A percentile compares a stretch with the other conserved stretches of the same genome.
Conservation (phyloP, 1,140 invertebrate species). For the Vollenhovia emeryi region DNA sequence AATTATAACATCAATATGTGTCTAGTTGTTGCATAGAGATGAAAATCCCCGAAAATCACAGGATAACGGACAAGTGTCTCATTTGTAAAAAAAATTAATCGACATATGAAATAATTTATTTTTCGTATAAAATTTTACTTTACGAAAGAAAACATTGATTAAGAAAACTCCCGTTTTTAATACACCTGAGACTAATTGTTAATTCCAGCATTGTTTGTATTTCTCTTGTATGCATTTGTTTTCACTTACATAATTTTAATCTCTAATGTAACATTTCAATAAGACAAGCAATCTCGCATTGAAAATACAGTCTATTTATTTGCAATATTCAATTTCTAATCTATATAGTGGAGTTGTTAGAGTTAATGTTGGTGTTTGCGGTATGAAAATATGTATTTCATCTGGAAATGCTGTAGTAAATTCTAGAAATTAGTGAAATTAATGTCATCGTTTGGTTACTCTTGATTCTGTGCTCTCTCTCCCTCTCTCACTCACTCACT, state of each 20-base stretch:
- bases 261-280: neutral
- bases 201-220: neutral
- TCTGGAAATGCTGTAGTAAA: neutral
- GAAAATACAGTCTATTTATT: neutral
- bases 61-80: neutral
- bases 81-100: neutral
- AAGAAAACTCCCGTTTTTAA: neutral
- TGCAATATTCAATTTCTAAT: slow-evolving; percentile 19
- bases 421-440: slow-evolving; percentile 13
- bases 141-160: neutral
- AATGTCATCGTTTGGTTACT: neutral
- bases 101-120: neutral
- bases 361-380: neutral
- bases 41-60: neutral
- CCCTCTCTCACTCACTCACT: neutral
- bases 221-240: neutral
- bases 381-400: neutral
- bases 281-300: neutral
- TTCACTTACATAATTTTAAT: neutral
- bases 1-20: slow-evolving; percentile 1
- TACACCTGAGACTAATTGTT: neutral
- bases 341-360: neutral
- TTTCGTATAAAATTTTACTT: neutral
- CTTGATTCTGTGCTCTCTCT: neutral
- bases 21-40: neutral